Evolutionary conservation across 2,113 vertebrate genomes (phyloP), one percentile per base, ranked within the genome.

Genomic region (Dendrocopos noguchii): DNA sequence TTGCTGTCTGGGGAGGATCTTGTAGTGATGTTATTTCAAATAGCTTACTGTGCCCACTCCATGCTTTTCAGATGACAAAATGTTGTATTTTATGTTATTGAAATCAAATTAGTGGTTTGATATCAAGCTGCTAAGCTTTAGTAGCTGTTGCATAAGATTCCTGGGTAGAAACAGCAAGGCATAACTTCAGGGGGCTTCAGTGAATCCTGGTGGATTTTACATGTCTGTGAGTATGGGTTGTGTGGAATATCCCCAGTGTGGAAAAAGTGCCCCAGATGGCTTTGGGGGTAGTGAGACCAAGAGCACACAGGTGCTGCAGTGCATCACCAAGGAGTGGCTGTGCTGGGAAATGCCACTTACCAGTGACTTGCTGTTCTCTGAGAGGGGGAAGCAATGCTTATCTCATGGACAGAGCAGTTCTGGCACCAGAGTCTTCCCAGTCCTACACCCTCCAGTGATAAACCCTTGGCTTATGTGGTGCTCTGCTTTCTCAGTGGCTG

Each of bases 211-310:
- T 53, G 50, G 34, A 7, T 68, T 91, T 82, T 72, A 68, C 0
- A 5, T 81, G 42, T 47, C 34, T 67, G 16, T n/a, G 67, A 18
- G 21, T 22, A 10, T 5, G 27, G 44, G 36, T 42, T 78, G 61
- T 0, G 1, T 56, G 67, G 68, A 84, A 22, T 9, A 19, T 3
- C 31, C 4, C 0, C 15, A 31, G 19, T 7, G 7, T 31, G 10
- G 39, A 2, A 0, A 59, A 63, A 44, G 57, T 83, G 72, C 31
- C 25, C 46, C 12, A 4, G 5, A 17, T 1, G 7, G 11, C 6
- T 11, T 50, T 2, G 4, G 22, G 33, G 47, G 14, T 8, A 7
- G 39, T 1, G 18, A 63, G 55, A 25, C 59, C n/a, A 36, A 10
- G 14, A 74, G 47, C 64, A 57, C 44, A 7, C 5, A 9, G n/a